Evolutionary conservation across 2,888 invertebrate species (phyloP), one percentile per base, ranked within the genome.

Genomic region (Tiliacea citrago): DNA sequence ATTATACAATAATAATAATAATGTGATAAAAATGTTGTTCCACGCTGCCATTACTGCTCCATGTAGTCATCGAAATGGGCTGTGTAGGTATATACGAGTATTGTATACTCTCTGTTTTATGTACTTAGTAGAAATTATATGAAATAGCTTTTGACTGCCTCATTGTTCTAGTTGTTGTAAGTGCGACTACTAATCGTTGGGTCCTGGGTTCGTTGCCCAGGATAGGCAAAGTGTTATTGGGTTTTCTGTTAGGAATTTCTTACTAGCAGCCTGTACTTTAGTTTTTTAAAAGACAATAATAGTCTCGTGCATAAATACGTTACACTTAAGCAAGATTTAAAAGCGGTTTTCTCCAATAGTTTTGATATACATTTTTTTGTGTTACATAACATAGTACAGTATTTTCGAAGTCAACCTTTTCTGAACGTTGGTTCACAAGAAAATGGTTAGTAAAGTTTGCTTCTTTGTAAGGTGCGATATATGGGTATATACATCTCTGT

Each of bases 61-160:
- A 63, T 77, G 82, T 91, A 96, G 96, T 90, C 90, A 88, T 92
- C 93, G 92, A 93, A 86, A 86, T 95, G 88, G 92, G 90, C 88
- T 93, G 94, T 95, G 96, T 96, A 95, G 92, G 96, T 96, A 96
- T 91, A 88, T 88, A n/a, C n/a, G n/a, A n/a, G n/a, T n/a, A 86
- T 62, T 83, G 29, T 83, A 62, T 49, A 85, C 51, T 51, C 9
- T 68, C 4, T 58, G n/a, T 45, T 75, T 29, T 29, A 29, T 29
- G 13, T 49, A 61, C 8, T 16, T 29, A n/a, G 42, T 42, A 45
- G 7, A 51, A 42, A 49, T 1, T 24, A 24, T 18, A 35, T 18
- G 16, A 45, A 70, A 24, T n/a, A 13, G 5, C 1, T 39, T n/a
- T 2, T 42, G 1, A 24, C 9, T 53, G 16, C 51, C 16, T 16